Conservation (phyloP, 2,113 vertebrate genomes). For the Hemibagrus wyckioides region DNA sequence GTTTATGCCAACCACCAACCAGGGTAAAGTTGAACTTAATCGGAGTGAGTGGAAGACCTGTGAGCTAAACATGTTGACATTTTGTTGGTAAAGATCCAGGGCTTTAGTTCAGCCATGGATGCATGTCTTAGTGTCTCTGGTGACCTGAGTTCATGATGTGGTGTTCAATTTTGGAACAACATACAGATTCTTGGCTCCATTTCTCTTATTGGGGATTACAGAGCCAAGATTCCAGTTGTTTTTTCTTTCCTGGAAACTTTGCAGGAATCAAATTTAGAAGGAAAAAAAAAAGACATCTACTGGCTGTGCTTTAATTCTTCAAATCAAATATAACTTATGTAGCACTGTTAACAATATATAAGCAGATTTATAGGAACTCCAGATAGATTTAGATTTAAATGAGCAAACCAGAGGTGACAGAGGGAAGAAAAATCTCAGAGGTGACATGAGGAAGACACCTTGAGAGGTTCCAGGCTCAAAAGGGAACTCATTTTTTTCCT, state of each 20-base stretch:
- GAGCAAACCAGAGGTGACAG: neutral
- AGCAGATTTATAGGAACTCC: neutral
- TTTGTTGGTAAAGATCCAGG: neutral
- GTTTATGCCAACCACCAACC: slow-evolving; percentile 7
- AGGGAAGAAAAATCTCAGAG: neutral
- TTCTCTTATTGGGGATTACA: slow-evolving; percentile 3
- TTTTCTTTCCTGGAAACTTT: slow-evolving; percentile 4
- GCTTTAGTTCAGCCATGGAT: slow-evolving; percentile 24
- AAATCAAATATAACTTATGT: neutral
- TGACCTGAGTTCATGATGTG: slow-evolving; percentile 22
- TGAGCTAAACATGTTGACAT: neutral
- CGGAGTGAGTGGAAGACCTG: neutral
- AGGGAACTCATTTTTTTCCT: neutral
- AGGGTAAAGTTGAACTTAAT: slow-evolving; percentile 19
- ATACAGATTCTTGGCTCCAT: slow-evolving; percentile 24
- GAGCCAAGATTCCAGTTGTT: slow-evolving; percentile 30
- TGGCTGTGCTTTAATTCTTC: neutral
- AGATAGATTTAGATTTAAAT: neutral
- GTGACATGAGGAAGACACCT: neutral
- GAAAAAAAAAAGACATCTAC: neutral
- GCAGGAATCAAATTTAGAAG: neutral
- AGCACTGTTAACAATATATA: neutral
- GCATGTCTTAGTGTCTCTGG: neutral
- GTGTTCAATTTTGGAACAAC: slow-evolving; percentile 28
- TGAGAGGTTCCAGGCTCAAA: neutral